Evolutionary conservation across 2,797 vertebrate genomes (phyloP), one percentile per base, ranked within the genome.

Genomic region (Artibeus lituratus): DNA sequence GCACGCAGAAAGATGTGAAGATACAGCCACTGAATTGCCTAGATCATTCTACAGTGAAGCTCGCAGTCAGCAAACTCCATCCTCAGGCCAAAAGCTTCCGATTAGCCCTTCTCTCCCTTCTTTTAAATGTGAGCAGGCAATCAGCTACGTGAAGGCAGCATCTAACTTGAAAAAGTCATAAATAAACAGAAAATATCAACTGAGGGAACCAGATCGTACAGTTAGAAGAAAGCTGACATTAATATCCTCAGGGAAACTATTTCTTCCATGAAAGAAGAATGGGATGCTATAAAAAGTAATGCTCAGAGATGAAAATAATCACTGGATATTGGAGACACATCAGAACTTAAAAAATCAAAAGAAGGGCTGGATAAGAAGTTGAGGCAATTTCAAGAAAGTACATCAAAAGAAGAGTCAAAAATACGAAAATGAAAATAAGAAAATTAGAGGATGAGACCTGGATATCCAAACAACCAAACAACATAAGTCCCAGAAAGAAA

Each of bases 161-260:
- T 91, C 47, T 44, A 69, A 39, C 32, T 74, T 22, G 32, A 85
- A 35, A 74, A 77, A 90, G 81, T 92, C 6, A 32, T 87, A 90
- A 92, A 89, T 88, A 92, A 72, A 78, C 35, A 94, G 92, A 89
- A 86, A 92, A n/a, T n/a, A 83, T 24, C 24, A 65, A 74, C 12
- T 76, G 74, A 18, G 16, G 21, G 32, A 90, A 86, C 78, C 14
- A 93, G 24, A 78, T 49, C 72, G 6, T 83, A 11, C 37, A 94
- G 35, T 82, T 51, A 81, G 37, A 77, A 94, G 26, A 92, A 93
- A 92, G 74, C 26, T 70, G 88, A 39, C 18, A 77, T 59, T 91
- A 67, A 55, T 81, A 86, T 74, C 44, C 47, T 87, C 37, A 81
- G 47, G 42, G 42, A 88, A 94, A 92, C 77, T 55, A 72, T 85